Evolutionary conservation across 1,140 invertebrate species (phyloP).

Genomic region (Eubasilissa regina): DNA sequence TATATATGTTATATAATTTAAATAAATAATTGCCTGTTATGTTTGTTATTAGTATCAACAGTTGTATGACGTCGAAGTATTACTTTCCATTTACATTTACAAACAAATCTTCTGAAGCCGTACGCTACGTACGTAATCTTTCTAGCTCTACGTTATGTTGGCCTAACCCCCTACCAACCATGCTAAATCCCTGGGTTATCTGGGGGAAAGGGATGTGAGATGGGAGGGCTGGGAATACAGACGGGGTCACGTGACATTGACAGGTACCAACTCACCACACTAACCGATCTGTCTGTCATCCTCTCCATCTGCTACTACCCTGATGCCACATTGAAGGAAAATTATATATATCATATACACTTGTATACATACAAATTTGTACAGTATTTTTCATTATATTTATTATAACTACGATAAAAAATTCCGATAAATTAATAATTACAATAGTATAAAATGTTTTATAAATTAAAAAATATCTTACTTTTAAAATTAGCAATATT

Average conservation of each 20-base stretch:
- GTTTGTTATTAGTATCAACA: too few species aligned
- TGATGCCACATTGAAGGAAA: background rate
- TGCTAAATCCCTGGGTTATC: conserved; percentile 12
- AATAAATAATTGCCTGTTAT: too few species aligned
- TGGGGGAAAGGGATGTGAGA: background rate
- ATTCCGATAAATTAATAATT: background rate
- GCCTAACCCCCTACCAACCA: conserved; percentile 20
- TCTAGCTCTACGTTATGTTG: conserved; percentile 22
- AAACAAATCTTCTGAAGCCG: conserved; percentile 30
- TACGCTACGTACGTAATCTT: conserved; percentile 24
- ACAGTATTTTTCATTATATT: background rate
- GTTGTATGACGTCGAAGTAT: background rate
- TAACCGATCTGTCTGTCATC: conserved; percentile 12
- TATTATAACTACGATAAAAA: background rate
- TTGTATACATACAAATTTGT: too few species aligned
- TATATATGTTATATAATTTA: too few species aligned
- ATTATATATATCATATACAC: background rate
- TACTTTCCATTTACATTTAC: too few species aligned
- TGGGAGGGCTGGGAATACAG: background rate
- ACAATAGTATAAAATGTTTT: background rate
- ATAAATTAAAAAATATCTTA: background rate
- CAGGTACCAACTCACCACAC: conserved; percentile 25
- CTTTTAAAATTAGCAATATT: too few species aligned
- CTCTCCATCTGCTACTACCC: background rate
- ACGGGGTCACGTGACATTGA: conserved; percentile 21